phyloP scores from a whole-genome alignment of 2,113 vertebrate genomes.

The crab-eating macaque (Macaca fascicularis) region T2T-MFA8v1.1 NC_088391.1:7624501-7625000 shows the following conservation, averaged over 20 bases:
- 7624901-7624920: not conserved
- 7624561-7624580: not conserved
- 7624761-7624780: not conserved
- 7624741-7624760: not conserved
- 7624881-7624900: not conserved
- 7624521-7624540: not conserved
- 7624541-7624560: constrained; percentile 46
- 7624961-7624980: not conserved
- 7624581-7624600: constrained; percentile 6
- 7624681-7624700: not conserved
- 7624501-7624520: not conserved
- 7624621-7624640: not conserved
- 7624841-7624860: not conserved
- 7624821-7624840: not conserved
- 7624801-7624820: not conserved
- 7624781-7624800: not conserved
- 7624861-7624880: not conserved
- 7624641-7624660: not conserved
- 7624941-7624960: not conserved
- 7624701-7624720: not conserved
- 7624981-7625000: not conserved
- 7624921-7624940: constrained; percentile 16
- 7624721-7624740: constrained; percentile 21
- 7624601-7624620: not conserved
- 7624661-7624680: not conserved